phyloP scores from a whole-genome alignment of 2,888 invertebrate species.

The Drosophila basisetae region DNA sequence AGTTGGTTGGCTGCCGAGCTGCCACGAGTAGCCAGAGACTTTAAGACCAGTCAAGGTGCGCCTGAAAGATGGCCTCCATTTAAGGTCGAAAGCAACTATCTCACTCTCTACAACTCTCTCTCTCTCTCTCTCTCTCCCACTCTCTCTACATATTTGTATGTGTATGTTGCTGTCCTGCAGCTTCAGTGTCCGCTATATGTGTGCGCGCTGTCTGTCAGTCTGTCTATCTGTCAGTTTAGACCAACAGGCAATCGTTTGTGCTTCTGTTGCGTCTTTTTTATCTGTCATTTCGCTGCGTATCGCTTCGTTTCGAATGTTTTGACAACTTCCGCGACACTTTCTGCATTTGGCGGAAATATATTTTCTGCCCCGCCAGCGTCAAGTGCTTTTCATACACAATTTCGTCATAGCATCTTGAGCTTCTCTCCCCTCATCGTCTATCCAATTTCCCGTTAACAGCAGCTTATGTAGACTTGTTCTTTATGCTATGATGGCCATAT shows the following conservation, averaged over 20 bases:
- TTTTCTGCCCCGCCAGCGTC: conserved; percentile 44
- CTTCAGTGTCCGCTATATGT: conserved; percentile 6
- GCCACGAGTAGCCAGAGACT: conserved; percentile 7
- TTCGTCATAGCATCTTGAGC: conserved; percentile 35
- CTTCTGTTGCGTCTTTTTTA: conserved; percentile 19
- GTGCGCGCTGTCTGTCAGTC: conserved; percentile 14
- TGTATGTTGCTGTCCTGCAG: neutral
- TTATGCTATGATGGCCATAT: conserved; percentile 44
- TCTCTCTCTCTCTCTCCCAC: neutral
- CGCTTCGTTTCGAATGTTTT: conserved; percentile 69
- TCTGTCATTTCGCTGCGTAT: conserved; percentile 54
- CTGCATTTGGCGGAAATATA: conserved; percentile 76
- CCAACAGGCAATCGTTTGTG: conserved; percentile 37
- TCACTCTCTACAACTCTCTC: neutral
- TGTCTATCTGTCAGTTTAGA: conserved; percentile 20
- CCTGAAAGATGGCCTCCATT: conserved; percentile 34
- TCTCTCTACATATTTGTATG: neutral
- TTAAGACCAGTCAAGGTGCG: conserved; percentile 48
- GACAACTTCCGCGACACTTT: conserved; percentile 79
- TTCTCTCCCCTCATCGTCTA: neutral
- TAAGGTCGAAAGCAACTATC: conserved; percentile 32
- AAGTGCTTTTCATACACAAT: conserved; percentile 54
- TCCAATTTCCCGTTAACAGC: conserved; percentile 4
- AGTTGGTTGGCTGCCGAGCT: conserved; percentile 19
- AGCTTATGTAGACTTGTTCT: conserved; percentile 51